Percentiles rank a stretch among this genome's conserved stretches.
These are phyloP conservation scores for Acanthacorydalis orientalis DNA, from an alignment of 2,888 invertebrate species.

Conservation along the genomic window DNA sequence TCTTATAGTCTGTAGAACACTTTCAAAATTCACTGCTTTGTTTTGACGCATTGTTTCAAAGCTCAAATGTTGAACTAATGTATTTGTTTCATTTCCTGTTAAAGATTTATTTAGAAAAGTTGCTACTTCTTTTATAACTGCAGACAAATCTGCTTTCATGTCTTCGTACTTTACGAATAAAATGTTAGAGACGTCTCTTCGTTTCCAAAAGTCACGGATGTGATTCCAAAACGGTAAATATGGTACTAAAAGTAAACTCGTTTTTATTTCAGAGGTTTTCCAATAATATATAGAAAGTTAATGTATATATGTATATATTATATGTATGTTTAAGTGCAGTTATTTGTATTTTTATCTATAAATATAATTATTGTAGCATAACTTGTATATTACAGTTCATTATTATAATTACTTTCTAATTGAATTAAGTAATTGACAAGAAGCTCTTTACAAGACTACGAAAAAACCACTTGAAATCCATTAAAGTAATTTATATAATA, in stretches of 20 bases:
- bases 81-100: constrained; percentile 20
- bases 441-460: no score
- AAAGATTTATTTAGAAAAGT: constrained; percentile 24
- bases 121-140: constrained; percentile 24
- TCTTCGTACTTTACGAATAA: constrained; percentile 19
- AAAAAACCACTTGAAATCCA: no score
- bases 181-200: constrained; percentile 19
- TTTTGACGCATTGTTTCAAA: constrained; percentile 34
- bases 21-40: constrained; percentile 26
- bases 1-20: constrained; percentile 7
- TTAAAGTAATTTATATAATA: no score
- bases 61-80: constrained; percentile 27
- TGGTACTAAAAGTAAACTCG: constrained; percentile 11
- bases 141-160: constrained; percentile 25
- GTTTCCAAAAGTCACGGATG: constrained; percentile 19
- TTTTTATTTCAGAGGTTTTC: no score
- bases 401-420: no score
- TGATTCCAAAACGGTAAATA: constrained; percentile 18
- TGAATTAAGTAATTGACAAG: no score
- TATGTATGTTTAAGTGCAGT: no score
- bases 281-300: no score
- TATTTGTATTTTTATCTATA: no score
- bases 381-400: no score
- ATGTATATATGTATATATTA: no score
- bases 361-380: no score